Base-by-base conservation (phyloP, 2,113 vertebrate species). In the Sceloporus tristichus region DNA sequence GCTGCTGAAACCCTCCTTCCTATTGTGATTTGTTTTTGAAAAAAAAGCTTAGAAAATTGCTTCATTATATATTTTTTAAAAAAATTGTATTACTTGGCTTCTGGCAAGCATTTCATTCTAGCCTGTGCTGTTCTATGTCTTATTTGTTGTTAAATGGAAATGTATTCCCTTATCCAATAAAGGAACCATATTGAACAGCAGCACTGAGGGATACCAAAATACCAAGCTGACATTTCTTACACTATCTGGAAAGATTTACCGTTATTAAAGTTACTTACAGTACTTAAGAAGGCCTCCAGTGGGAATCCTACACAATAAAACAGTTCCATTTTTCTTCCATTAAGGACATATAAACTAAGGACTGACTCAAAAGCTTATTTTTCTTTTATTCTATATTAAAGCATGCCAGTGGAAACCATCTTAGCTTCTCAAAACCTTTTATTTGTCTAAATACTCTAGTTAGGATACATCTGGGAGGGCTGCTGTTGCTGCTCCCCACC, bases 101-200 rank as follows among this genome's bases (percentile, higher is more conserved):
- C n/a, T 34, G 42, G n/a, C n/a, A 54, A 34, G 82, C 23, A 81
- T 5, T 91, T 90, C 84, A 5, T 76, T 54, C 73, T 62, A 62
- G 59, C 80, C 90, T 82, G n/a, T 23, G 84, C 75, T n/a, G 82
- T n/a, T 89, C n/a, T 1, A 65, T 1, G 0, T 78, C 3, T 54
- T 90, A 4, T 68, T 34, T 80, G 54, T 4, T 73, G 4, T n/a
- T 91, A 76, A 76, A 87, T 62, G 90, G 13, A 87, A 90, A 90
- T 84, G 40, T 10, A 81, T 82, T 87, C 34, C 78, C 59, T 90
- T 85, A 92, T 79, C 71, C 88, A 81, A 73, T 82, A 84, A 88
- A 29, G 5, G 42, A 90, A 84, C 82, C 66, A 23, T 18, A 27
- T 0, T 0, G 80, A 85, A 74, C 11, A 86, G 25, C 62, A 56